phyloP scores from a whole-genome alignment of 2,113 vertebrate species.

The Paracanthobrama guichenoti region DNA sequence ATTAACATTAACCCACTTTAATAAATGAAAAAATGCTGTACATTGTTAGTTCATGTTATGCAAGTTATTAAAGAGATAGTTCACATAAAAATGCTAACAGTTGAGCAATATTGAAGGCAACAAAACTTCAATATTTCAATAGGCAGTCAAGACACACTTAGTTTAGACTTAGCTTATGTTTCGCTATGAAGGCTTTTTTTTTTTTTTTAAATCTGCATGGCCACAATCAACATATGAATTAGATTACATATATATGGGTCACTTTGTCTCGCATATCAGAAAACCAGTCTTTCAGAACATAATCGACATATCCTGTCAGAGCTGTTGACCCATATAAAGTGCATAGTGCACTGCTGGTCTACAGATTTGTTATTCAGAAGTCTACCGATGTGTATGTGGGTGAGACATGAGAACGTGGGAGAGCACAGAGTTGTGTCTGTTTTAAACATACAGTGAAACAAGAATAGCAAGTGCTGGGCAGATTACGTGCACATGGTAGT shows the following conservation, averaged over 20 bases:
- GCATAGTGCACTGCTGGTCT: neutral
- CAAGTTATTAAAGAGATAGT: too few species aligned
- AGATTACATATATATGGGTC: neutral
- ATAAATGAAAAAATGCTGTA: neutral
- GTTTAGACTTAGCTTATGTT: neutral
- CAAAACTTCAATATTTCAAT: neutral
- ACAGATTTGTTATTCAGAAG: neutral
- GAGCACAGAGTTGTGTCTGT: neutral
- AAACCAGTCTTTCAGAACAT: neutral
- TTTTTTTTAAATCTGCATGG: neutral
- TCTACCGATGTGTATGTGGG: neutral
- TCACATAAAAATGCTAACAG: neutral
- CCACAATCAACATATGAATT: neutral
- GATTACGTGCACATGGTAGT: too few species aligned
- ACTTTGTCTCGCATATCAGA: neutral
- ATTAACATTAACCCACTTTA: neutral
- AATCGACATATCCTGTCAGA: neutral
- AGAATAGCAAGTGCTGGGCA: neutral
- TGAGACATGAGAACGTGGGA: neutral
- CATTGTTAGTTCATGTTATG: too few species aligned
- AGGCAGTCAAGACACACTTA: neutral
- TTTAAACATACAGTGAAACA: neutral
- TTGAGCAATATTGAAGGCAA: neutral
- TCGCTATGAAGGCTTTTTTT: neutral
- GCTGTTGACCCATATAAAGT: constrained; percentile 23